Percentiles rank a stretch among this genome's conserved stretches.
Conservation (phyloP, 2,113 vertebrate genomes). For the Toxostoma redivivum region DNA sequence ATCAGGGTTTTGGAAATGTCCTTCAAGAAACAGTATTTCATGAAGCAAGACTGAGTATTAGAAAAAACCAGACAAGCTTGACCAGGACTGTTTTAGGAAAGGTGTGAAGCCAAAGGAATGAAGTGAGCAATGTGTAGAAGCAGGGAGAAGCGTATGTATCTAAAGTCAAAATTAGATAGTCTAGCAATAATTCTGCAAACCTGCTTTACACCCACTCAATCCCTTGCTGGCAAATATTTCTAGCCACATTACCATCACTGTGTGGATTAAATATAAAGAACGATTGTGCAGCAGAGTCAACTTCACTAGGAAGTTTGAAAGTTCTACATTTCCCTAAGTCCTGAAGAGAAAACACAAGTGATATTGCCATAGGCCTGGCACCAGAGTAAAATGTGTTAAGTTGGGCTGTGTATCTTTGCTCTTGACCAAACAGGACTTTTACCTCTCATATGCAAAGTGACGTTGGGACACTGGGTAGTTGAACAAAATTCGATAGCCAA, state of each 20-base stretch:
- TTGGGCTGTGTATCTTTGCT: not conserved
- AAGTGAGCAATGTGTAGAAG: not conserved
- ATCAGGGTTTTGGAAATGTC: not conserved
- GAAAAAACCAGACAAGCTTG: not conserved
- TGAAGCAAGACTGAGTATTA: not conserved
- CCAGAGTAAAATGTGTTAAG: not conserved
- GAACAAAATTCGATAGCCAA: not conserved
- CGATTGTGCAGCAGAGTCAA: not conserved
- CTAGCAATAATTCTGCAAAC: conserved; percentile 5
- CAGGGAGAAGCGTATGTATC: not conserved
- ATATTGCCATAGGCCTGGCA: not conserved
- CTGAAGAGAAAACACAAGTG: not conserved
- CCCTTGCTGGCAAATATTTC: conserved; percentile 26
- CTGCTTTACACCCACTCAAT: not conserved
- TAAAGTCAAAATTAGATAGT: not conserved
- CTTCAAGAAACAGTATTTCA: not conserved
- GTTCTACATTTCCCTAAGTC: not conserved
- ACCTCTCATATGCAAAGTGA: not conserved
- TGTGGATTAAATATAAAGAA: not conserved
- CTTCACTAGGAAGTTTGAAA: not conserved
- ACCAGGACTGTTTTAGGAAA: not conserved
- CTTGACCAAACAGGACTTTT: not conserved
- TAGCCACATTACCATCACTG: not conserved
- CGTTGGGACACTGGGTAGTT: not conserved
- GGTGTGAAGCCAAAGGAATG: not conserved